A percentile compares a stretch with the other conserved stretches of the same genome.
Evolutionary conservation across 2,113 vertebrate genomes (phyloP).

Genomic region (Dipodomys ordii): DNA sequence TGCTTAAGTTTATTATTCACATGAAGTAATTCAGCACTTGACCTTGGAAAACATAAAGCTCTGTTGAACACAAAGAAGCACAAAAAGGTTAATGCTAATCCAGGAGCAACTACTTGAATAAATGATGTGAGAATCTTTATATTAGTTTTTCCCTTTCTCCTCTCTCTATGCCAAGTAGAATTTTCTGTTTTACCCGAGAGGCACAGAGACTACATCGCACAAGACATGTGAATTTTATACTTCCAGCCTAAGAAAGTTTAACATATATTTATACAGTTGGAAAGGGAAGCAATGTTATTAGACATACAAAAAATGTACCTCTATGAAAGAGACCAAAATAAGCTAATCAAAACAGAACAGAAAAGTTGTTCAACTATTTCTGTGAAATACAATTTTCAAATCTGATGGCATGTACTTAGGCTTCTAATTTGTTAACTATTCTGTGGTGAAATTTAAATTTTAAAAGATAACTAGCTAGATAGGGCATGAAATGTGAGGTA

Average conservation of each 20-base stretch:
- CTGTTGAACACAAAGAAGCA: conserved; percentile 24
- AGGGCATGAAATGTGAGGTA: neutral
- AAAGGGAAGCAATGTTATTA: neutral
- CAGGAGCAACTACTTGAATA: conserved; percentile 29
- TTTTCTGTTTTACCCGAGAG: neutral
- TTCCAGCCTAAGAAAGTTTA: neutral
- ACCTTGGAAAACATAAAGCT: conserved; percentile 23
- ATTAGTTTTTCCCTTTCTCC: neutral
- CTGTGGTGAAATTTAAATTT: conserved; percentile 5
- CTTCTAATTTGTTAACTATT: conserved; percentile 14
- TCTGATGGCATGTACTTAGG: neutral
- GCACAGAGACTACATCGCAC: neutral
- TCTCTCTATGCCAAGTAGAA: neutral
- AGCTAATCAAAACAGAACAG: neutral
- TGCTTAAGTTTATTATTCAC: no score
- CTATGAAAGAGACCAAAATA: neutral
- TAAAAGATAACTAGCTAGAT: neutral
- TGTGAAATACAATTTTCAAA: conserved; percentile 27
- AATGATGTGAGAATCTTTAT: neutral
- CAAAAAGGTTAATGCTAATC: neutral
- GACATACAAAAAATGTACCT: neutral
- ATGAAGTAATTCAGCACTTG: neutral
- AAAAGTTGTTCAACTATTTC: neutral
- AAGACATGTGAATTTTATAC: conserved; percentile 18
- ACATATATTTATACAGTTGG: neutral